Base-by-base conservation (phyloP, 1,140 invertebrate species). In the Pogonognathellus flavescens region DNA sequence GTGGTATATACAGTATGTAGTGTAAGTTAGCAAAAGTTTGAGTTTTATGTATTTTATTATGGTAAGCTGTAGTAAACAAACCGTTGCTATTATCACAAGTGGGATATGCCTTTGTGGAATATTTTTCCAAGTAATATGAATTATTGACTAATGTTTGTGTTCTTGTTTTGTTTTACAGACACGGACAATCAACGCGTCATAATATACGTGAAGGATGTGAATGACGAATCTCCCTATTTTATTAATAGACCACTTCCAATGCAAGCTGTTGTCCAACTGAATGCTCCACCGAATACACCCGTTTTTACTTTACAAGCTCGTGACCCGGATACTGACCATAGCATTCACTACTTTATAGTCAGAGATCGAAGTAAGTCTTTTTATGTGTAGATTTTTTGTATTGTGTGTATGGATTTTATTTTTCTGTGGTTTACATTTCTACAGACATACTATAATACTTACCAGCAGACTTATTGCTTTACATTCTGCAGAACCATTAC, bases 341-440 rank as follows among this genome's bases (percentile, higher is more conserved):
- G 97, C 90, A 97, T 98, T 87, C 97, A 98, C 90, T 98, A 98
- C 90, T 97, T 97, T 91, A 97, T 98, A 86, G 96, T 98, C 0
- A 91, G 97, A 89, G 97, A 98, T 91, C 92, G 96, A 90, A 98
- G 92, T 93, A 90, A 91, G 91, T 89, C 41, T 76, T 57, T n/a
- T n/a, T 57, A 57, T 57, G 53, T 57, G 10, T 9, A 57, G 1
- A n/a, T 57, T n/a, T n/a, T n/a, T 13, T n/a, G 31, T 76, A 76
- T 76, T 49, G 49, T 76, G 70, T 14, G 3, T 10, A n/a, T 41
- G 31, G 6, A 41, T 41, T 41, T 41, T 41, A 41, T 6, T 41
- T 41, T 41, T 41, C 31, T 41, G 6, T 6, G 31, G 31, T 41
- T 41, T 6, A 41, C 31, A 6, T 41, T 41, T 41, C 2, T 41